These are phyloP conservation scores for Sebastes trivittatus DNA, from an alignment of 2,797 vertebrate genomes.

Conservation along the genomic window DNA sequence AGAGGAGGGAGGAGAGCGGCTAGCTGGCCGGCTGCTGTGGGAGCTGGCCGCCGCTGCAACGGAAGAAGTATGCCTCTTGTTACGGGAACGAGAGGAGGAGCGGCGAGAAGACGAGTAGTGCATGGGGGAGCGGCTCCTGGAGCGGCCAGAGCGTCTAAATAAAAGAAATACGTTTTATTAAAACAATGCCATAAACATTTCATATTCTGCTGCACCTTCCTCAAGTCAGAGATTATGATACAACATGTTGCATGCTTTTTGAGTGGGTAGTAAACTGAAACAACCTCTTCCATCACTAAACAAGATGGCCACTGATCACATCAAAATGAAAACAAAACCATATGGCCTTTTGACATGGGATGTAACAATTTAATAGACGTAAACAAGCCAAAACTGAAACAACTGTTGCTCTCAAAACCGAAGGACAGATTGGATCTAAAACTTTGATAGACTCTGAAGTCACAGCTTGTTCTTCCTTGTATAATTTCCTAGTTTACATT, in stretches of 20 bases:
- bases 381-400: background rate
- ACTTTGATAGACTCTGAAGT: background rate
- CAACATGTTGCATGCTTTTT: background rate
- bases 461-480: background rate
- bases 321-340: background rate
- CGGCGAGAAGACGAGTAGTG: slow-evolving; percentile 85
- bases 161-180: slow-evolving; percentile 2
- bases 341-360: background rate
- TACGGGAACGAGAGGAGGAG: slow-evolving; percentile 89
- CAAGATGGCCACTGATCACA: background rate
- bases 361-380: background rate
- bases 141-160: slow-evolving; percentile 91
- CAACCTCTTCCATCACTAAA: background rate
- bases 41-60: slow-evolving; percentile 74
- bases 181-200: background rate
- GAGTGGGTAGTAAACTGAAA: background rate
- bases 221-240: background rate
- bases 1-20: slow-evolving; percentile 90
- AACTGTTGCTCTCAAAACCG: background rate
- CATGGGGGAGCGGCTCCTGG: slow-evolving; percentile 92
- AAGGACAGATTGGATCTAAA: background rate
- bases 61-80: slow-evolving; percentile 89
- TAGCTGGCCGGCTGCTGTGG: slow-evolving; percentile 88
- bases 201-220: background rate
- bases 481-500: background rate